Percentiles rank a stretch among this genome's conserved stretches.
phyloP scores from a whole-genome alignment of 2,113 vertebrate species.

The Ancistrus triradiatus region DNA sequence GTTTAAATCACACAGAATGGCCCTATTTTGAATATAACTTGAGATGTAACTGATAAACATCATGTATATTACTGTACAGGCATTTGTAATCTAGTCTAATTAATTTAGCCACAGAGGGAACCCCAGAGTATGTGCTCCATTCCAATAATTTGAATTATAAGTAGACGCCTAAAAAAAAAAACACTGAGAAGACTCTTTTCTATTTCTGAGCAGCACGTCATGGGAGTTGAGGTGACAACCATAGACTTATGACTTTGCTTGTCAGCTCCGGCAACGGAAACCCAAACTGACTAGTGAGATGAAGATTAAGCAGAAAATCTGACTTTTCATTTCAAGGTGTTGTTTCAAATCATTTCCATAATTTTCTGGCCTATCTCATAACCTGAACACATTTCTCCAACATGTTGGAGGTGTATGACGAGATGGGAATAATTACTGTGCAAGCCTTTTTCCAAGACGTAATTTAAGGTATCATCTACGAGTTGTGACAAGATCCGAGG shows the following conservation, averaged over 20 bases:
- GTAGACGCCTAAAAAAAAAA: too few relatives aligned
- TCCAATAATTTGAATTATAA: too few relatives aligned
- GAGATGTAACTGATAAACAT: too few relatives aligned
- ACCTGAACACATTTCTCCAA: background rate
- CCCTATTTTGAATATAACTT: too few relatives aligned
- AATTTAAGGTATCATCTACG: too few relatives aligned
- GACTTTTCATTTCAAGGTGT: slow-evolving; percentile 4
- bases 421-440: background rate
- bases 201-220: slow-evolving; percentile 18
- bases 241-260: slow-evolving; percentile 7
- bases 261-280: slow-evolving; percentile 16
- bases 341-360: slow-evolving; percentile 22
- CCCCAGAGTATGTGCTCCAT: too few relatives aligned
- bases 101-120: too few relatives aligned
- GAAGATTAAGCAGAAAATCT: slow-evolving; percentile 18
- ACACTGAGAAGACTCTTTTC: background rate
- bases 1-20: too few relatives aligned
- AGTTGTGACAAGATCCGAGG: too few relatives aligned
- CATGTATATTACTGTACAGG: too few relatives aligned
- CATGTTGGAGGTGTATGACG: slow-evolving; percentile 8
- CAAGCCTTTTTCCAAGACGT: too few relatives aligned
- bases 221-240: slow-evolving; percentile 18
- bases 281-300: background rate
- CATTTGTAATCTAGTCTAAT: too few relatives aligned
- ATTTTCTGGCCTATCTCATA: slow-evolving; percentile 3